A percentile compares a stretch with the other conserved stretches of the same genome.
Conservation (phyloP, 2,888 invertebrate genomes). For the Dioctria linearis region DNA sequence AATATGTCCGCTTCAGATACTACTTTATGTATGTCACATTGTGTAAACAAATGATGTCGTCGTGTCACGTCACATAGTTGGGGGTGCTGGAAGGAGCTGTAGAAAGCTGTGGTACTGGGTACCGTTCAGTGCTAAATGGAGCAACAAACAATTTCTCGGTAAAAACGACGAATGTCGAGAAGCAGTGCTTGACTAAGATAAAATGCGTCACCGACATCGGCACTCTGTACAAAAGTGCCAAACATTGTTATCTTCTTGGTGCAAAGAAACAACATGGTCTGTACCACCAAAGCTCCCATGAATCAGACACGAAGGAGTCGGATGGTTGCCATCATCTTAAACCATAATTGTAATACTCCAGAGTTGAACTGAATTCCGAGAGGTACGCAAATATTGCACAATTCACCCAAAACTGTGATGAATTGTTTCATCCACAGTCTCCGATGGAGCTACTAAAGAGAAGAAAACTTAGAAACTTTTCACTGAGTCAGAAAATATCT, state of each 20-base stretch:
- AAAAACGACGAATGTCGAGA: conserved; percentile 3
- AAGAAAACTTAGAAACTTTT: too few species aligned
- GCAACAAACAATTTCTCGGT: not conserved
- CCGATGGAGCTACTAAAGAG: too few species aligned
- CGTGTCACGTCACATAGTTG: not conserved
- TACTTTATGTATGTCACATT: too few species aligned
- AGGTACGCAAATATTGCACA: not conserved
- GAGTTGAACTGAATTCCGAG: not conserved
- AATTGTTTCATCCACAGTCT: not conserved
- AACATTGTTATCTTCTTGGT: conserved; percentile 34
- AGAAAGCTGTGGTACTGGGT: not conserved
- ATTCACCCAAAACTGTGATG: not conserved
- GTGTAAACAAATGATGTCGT: too few species aligned
- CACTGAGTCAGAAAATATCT: too few species aligned
- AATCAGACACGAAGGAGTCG: not conserved
- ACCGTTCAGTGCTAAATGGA: not conserved
- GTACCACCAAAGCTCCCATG: not conserved
- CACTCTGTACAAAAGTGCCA: conserved; percentile 27
- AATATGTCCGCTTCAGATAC: conserved; percentile 28
- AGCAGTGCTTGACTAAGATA: conserved; percentile 37
- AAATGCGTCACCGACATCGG: conserved; percentile 34
- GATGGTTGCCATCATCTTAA: not conserved
- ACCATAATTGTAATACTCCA: not conserved
- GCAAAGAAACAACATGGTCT: conserved; percentile 16
- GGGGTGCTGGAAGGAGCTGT: conserved; percentile 1